Conservation (phyloP, 1,140 invertebrate species). For the Zaprionus davidi region DNA sequence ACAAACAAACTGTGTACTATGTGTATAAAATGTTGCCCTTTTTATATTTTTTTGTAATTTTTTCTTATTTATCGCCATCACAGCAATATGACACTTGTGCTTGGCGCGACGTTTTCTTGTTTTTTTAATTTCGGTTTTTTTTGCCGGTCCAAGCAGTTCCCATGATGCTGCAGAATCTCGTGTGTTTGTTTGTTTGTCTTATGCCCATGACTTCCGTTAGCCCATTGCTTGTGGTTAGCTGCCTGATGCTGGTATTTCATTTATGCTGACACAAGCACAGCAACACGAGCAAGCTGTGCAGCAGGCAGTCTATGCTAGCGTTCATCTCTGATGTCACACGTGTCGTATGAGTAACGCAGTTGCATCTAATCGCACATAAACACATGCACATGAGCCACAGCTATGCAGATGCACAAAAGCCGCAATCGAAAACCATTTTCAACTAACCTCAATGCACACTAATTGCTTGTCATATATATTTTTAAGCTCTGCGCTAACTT, state of each 20-base stretch:
- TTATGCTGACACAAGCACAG: constrained; percentile 62
- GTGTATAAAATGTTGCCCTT: constrained; percentile 75
- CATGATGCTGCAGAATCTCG: constrained; percentile 81
- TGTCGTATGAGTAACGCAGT: constrained; percentile 73
- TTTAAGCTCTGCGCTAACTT: constrained; percentile 63
- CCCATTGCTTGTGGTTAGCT: constrained; percentile 35
- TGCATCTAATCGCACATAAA: constrained; percentile 36
- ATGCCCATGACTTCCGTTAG: constrained; percentile 79
- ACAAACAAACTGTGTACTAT: constrained; percentile 5
- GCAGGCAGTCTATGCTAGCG: constrained; percentile 35
- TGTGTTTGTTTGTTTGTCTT: constrained; percentile 77
- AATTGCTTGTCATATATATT: constrained; percentile 81
- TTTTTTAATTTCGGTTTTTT: constrained; percentile 47
- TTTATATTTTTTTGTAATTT: constrained; percentile 37
- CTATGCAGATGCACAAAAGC: constrained; percentile 37
- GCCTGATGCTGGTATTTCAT: constrained; percentile 42
- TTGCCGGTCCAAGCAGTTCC: constrained; percentile 72
- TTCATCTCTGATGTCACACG: constrained; percentile 75
- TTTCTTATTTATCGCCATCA: constrained; percentile 65
- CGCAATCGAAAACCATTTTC: constrained; percentile 70
- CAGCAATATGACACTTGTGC: constrained; percentile 80
- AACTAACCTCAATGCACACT: constrained; percentile 81
- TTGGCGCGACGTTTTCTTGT: constrained; percentile 41
- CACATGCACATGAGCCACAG: constrained; percentile 13
- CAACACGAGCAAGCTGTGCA: constrained; percentile 42